phyloP scores from a whole-genome alignment of 2,113 vertebrate genomes.

The Hemibagrus wyckioides region DNA sequence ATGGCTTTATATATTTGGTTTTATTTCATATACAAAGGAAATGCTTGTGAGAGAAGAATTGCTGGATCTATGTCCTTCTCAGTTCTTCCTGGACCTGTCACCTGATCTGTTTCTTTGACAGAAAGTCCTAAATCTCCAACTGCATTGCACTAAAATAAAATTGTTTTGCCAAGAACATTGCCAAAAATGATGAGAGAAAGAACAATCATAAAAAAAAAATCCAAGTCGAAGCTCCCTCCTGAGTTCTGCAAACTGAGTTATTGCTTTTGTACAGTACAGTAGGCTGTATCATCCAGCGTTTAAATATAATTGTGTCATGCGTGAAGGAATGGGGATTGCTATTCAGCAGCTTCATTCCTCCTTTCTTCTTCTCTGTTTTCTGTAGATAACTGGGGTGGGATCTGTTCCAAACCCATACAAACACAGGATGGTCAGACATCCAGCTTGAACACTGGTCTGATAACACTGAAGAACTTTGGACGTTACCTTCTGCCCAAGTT shows the following conservation, averaged over 20 bases:
- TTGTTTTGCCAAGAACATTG: not conserved
- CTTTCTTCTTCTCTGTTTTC: not conserved
- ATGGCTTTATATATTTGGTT: constrained; percentile 47
- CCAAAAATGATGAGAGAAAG: not conserved
- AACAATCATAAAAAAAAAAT: not conserved
- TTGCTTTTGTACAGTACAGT: not conserved
- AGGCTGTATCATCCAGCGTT: not conserved
- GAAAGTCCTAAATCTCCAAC: not conserved
- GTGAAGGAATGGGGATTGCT: not conserved
- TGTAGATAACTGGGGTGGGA: constrained; percentile 76
- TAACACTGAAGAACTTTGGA: constrained; percentile 81
- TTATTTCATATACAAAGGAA: not conserved
- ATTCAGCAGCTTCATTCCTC: not conserved
- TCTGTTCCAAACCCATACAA: constrained; percentile 70
- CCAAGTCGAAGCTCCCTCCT: not conserved
- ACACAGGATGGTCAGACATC: constrained; percentile 29
- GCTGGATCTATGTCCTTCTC: not conserved
- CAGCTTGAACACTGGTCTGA: constrained; percentile 76
- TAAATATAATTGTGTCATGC: not conserved
- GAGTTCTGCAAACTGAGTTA: not conserved
- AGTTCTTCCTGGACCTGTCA: constrained; percentile 19
- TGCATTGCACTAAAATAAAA: not conserved
- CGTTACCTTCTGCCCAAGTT: constrained; percentile 68
- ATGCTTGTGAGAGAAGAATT: constrained; percentile 19
- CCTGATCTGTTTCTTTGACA: constrained; percentile 4